Base-by-base conservation (phyloP, 1,140 invertebrate species). In the Drosophila mayri region DNA sequence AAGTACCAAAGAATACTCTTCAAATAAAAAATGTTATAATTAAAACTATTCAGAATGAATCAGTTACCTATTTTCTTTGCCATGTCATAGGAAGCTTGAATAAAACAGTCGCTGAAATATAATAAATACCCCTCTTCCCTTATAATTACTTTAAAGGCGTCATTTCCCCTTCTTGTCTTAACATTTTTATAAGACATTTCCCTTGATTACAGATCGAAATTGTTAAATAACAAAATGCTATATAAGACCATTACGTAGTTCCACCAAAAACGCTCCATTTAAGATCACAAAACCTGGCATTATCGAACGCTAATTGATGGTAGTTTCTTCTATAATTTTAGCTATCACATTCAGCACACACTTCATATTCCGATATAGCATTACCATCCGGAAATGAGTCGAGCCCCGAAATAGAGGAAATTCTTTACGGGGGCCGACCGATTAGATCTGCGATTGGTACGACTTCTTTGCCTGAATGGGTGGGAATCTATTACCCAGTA, bases 361-460 rank as follows among this genome's bases (percentile, higher is more conserved):
- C 14, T 22, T n/a, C 7, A 30, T 40, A 41, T 60, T 30, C 22
- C 6, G 9, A 30, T 41, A 41, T 16, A 50, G 12, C 60, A 43
- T 43, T 70, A 28, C 54, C 43, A 80, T 67, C 44, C 75, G 82
- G 75, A 87, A 87, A 87, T 87, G 68, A 82, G 83, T 82, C 82
- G 82, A 79, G 82, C 75, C 82, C 79, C 83, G 30, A 65, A 66
- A 47, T 25, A 40, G 44, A 55, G 50, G n/a, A 68, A 82, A 79
- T 67, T 78, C 54, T 41, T 37, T 58, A 74, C 49, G 40, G 28
- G 22, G 40, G 11, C 40, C 62, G 37, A 18, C 35, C 52, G 68
- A 63, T 63, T 72, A 61, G 74, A 76, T 60, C 62, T 16, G 28
- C 37, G 55, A 38, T 59, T 44, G 11, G 18, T 11, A 40, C 11